Base-by-base conservation (phyloP, 2,888 invertebrate genomes). In the Linnaemya vulpina region DNA sequence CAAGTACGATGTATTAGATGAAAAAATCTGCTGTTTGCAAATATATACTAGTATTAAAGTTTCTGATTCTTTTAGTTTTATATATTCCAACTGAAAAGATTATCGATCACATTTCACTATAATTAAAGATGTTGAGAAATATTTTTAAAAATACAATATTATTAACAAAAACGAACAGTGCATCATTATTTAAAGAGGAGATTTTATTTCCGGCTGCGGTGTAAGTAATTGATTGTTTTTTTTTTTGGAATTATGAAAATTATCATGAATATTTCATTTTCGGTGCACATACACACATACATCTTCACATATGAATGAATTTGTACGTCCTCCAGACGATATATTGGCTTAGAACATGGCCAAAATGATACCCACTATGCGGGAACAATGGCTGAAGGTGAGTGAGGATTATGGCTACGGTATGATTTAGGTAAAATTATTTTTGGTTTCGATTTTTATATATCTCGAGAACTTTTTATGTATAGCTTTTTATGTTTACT, bases 351-450 rank as follows among this genome's bases (percentile, higher is more conserved):
- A 35, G 62, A 84, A 51, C 68, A 82, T 73, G 68, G 68, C 5
- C 70, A 78, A 65, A 78, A 58, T 55, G 82, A 86, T 76, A 77
- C 82, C 0, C 60, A 63, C 20, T 68, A 76, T 77, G 86, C 87
- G 3, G 87, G 87, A 35, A 87, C 86, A 13, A 87, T 87, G 87
- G 79, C 87, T 20, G 86, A 87, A 60, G 83, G 87, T 83, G 43
- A 8, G 62, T 46, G 11, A 4, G 11, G 10, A 11, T 7, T 15
- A 22, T 22, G 22, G 11, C 20, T 10, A 7, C 11, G 22, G 20
- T 20, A 22, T 46, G 13, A 0, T 3, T 62, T 15, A 15, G 35
- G 35, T 60, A 20, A 35, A 40, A 13, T n/a, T n/a, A n/a, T n/a
- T n/a, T n/a, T n/a, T n/a, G n/a, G n/a, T n/a, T n/a, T n/a, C n/a